Percentiles rank a stretch among this genome's conserved stretches.
phyloP scores from a whole-genome alignment of 2,113 vertebrate genomes.

The Elachura formosa region DNA sequence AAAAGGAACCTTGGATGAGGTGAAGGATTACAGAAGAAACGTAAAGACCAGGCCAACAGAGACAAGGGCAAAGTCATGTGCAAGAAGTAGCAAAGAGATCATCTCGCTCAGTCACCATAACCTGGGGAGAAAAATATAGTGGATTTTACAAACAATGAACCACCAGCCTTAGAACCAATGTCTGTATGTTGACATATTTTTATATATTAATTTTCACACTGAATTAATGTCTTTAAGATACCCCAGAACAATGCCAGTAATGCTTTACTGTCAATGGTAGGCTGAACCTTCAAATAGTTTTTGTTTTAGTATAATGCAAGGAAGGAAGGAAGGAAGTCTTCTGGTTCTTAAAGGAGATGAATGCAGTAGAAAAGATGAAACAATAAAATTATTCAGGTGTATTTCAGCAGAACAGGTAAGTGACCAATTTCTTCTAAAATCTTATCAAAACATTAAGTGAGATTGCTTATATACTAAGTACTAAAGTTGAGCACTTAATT shows the following conservation, averaged over 20 bases:
- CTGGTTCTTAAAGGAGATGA: neutral
- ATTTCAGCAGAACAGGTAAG: neutral
- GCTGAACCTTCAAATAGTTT: neutral
- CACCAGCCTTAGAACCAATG: neutral
- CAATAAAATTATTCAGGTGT: neutral
- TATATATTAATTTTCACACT: neutral
- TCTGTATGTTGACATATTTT: neutral
- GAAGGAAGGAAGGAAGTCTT: neutral
- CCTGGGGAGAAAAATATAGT: neutral
- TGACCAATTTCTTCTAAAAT: constrained; percentile 20
- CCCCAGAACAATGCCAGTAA: rapidly evolving
- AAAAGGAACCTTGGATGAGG: neutral
- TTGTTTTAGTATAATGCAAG: neutral
- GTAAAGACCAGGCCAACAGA: neutral
- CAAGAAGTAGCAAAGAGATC: neutral
- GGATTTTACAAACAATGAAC: neutral
- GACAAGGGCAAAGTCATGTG: neutral
- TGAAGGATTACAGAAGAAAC: neutral
- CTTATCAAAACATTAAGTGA: neutral
- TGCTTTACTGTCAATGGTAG: neutral
- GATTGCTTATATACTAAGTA: constrained; percentile 22
- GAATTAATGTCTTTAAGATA: neutral
- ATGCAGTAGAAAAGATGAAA: neutral
- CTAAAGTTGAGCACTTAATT: constrained; percentile 50
- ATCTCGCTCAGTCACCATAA: neutral